A percentile compares a stretch with the other conserved stretches of the same genome.
Conservation (phyloP, 2,797 vertebrate species). For the Molossus alvarezi region DNA sequence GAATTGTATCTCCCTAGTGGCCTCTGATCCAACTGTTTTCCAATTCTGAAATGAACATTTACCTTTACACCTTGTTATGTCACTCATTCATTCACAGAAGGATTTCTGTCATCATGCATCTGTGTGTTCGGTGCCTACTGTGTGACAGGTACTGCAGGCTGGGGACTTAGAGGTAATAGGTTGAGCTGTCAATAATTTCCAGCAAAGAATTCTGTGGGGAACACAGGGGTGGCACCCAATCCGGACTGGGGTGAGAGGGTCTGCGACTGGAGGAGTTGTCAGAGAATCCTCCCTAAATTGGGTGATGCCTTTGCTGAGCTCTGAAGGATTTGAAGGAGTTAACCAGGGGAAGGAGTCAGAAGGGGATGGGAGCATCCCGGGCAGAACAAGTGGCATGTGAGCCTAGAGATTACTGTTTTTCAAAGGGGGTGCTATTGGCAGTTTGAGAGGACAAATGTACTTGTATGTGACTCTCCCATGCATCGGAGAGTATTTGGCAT, state of each 20-base stretch:
- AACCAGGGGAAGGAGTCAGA: background rate
- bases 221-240: background rate
- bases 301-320: background rate
- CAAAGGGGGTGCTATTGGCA: background rate
- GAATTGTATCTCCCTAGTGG: background rate
- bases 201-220: background rate
- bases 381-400: background rate
- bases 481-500: background rate
- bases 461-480: background rate
- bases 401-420: slow-evolving; percentile 18
- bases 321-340: background rate
- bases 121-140: background rate
- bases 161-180: background rate
- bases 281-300: background rate
- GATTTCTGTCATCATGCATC: background rate
- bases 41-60: background rate
- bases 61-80: background rate
- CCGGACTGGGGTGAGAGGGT: background rate
- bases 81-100: background rate
- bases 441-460: background rate
- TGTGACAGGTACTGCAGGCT: background rate
- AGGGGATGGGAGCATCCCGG: background rate
- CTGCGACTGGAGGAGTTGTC: background rate
- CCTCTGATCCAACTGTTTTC: background rate
- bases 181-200: background rate